phyloP scores from a whole-genome alignment of 2,113 vertebrate species.

The Capreolus pygargus region DNA sequence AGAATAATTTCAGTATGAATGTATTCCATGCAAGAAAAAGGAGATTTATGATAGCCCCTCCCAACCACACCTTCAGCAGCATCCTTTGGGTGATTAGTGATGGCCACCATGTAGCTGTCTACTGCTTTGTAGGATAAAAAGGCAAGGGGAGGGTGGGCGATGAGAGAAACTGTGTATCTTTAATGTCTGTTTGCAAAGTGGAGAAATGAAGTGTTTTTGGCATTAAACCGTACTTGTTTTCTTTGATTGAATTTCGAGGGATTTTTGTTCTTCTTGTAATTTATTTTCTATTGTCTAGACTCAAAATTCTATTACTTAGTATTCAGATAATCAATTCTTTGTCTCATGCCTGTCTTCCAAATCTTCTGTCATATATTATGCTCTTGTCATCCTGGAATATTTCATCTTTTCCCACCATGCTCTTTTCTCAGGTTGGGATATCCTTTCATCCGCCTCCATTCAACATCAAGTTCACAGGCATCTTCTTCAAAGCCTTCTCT shows the following conservation, averaged over 20 bases:
- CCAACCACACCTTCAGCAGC: conserved; percentile 50
- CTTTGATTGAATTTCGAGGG: not conserved
- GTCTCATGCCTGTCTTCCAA: not conserved
- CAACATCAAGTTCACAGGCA: not conserved
- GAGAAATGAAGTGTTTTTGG: not conserved
- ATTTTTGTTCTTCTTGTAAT: not conserved
- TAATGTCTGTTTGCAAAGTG: not conserved
- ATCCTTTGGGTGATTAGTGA: not conserved
- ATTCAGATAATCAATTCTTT: not conserved
- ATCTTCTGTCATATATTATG: not conserved
- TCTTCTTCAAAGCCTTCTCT: not conserved
- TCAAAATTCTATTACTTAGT: not conserved
- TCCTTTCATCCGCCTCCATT: not conserved
- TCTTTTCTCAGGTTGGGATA: not conserved
- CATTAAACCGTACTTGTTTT: not conserved
- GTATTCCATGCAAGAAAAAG: conserved; percentile 5
- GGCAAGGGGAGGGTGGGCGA: not conserved
- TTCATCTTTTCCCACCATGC: not conserved
- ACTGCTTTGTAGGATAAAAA: not conserved
- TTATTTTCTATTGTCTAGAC: not conserved
- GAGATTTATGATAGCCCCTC: conserved; percentile 28
- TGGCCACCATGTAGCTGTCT: too few relatives aligned
- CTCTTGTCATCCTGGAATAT: not conserved
- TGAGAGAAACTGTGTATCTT: not conserved
- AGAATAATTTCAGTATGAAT: conserved; percentile 58